These are phyloP conservation scores for Ceratina calcarata DNA, from an alignment of 1,140 invertebrate species.

Conservation along the genomic window DNA sequence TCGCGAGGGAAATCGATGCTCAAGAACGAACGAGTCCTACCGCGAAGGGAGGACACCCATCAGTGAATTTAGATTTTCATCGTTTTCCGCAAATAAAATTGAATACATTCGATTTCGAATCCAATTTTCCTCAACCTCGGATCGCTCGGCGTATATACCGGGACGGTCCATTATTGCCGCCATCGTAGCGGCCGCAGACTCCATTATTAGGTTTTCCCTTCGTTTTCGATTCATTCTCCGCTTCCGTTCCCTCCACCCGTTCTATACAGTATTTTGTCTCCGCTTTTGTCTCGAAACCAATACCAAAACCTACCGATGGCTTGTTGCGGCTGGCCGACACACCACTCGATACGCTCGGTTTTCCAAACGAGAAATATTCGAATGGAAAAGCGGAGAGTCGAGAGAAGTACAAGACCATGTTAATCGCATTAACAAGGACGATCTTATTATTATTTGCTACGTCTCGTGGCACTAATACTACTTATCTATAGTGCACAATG, in stretches of 20 bases:
- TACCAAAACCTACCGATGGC: neutral
- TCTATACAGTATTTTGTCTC: no score
- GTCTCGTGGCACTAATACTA: no score
- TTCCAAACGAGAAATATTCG: no score
- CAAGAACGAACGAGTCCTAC: no score
- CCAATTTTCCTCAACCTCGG: slow-evolving; percentile 52
- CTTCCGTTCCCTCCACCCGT: neutral
- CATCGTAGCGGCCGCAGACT: slow-evolving; percentile 29
- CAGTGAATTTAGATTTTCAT: slow-evolving; percentile 54
- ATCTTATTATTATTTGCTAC: neutral
- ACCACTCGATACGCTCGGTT: no score
- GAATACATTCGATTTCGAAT: slow-evolving; percentile 55
- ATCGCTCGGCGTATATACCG: slow-evolving; percentile 39
- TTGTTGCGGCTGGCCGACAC: no score
- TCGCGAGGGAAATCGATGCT: no score
- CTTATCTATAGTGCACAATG: no score
- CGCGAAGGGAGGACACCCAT: no score
- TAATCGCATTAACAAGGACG: slow-evolving; percentile 8
- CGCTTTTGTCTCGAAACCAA: neutral
- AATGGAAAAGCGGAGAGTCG: no score
- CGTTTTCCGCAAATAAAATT: slow-evolving; percentile 48
- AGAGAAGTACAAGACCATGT: neutral
- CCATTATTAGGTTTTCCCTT: slow-evolving; percentile 54
- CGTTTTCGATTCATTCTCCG: slow-evolving; percentile 47
- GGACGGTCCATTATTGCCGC: slow-evolving; percentile 53